These are phyloP conservation scores for Acanthisitta chloris DNA, from an alignment of 2,113 vertebrate genomes.

Conservation along the genomic window DNA sequence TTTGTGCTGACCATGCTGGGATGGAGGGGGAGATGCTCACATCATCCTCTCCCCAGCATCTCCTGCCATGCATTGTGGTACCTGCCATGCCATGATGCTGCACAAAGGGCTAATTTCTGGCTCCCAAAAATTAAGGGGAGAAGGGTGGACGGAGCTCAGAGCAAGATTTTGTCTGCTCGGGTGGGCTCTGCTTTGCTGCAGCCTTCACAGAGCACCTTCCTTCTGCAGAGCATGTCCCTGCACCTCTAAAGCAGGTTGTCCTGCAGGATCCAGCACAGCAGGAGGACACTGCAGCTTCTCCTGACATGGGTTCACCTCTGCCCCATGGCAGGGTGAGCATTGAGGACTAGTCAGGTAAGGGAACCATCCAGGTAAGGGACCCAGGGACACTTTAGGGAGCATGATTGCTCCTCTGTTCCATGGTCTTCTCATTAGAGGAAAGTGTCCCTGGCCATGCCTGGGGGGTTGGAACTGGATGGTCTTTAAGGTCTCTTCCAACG, in stretches of 20 bases:
- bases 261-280: background rate
- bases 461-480: background rate
- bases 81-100: accelerated
- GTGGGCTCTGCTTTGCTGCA: accelerated
- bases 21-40: background rate
- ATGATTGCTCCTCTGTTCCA: accelerated
- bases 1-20: background rate
- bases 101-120: accelerated
- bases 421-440: accelerated
- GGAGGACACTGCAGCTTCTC: background rate
- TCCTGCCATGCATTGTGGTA: accelerated
- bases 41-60: accelerated
- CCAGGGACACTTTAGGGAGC: background rate
- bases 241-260: background rate
- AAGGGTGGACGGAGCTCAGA: background rate
- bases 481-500: no score
- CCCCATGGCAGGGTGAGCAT: accelerated
- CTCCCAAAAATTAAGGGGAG: accelerated
- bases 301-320: background rate
- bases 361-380: background rate
- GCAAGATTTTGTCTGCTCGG: background rate
- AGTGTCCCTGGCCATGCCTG: background rate
- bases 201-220: background rate
- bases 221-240: background rate
- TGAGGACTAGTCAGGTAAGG: background rate